A percentile compares a stretch with the other conserved stretches of the same genome.
These are phyloP conservation scores for Leucozona laternaria DNA, from an alignment of 2,888 invertebrate species.

Conservation along the genomic window DNA sequence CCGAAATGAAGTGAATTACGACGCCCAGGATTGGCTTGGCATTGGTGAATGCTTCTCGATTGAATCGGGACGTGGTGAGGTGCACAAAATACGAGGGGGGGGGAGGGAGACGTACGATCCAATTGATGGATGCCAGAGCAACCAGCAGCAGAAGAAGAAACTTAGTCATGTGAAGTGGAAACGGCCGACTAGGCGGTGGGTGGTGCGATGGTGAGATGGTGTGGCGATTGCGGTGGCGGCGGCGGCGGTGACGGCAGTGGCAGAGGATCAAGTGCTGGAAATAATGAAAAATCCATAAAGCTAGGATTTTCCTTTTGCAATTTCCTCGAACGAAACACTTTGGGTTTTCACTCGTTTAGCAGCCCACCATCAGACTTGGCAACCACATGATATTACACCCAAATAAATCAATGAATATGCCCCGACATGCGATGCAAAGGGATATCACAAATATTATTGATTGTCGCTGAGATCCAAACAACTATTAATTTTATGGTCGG, in stretches of 20 bases:
- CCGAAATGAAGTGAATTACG: constrained; percentile 71
- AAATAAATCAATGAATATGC: constrained; percentile 62
- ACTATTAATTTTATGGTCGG: neutral
- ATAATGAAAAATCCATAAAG: constrained; percentile 74
- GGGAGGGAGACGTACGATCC: constrained; percentile 5
- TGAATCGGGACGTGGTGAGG: constrained; percentile 17
- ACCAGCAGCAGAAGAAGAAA: constrained; percentile 9
- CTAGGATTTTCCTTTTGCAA: constrained; percentile 59
- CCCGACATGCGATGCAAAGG: constrained; percentile 42
- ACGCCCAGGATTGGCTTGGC: constrained; percentile 60
- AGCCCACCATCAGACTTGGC: constrained; percentile 19
- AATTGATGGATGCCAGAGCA: constrained; percentile 61
- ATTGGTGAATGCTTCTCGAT: constrained; percentile 47
- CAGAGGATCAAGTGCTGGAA: constrained; percentile 64
- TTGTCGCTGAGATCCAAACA: constrained; percentile 39
- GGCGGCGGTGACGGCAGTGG: neutral
- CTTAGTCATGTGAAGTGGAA: constrained; percentile 12
- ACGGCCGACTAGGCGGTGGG: neutral
- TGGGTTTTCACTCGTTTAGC: neutral
- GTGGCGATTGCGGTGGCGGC: too few species aligned
- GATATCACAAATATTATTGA: constrained; percentile 61
- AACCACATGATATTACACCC: constrained; percentile 45
- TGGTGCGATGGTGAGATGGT: neutral
- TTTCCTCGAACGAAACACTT: constrained; percentile 7
- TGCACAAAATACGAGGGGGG: neutral